Evolutionary conservation across 2,888 invertebrate species (phyloP).

Genomic region (Ichneumon xanthorius): DNA sequence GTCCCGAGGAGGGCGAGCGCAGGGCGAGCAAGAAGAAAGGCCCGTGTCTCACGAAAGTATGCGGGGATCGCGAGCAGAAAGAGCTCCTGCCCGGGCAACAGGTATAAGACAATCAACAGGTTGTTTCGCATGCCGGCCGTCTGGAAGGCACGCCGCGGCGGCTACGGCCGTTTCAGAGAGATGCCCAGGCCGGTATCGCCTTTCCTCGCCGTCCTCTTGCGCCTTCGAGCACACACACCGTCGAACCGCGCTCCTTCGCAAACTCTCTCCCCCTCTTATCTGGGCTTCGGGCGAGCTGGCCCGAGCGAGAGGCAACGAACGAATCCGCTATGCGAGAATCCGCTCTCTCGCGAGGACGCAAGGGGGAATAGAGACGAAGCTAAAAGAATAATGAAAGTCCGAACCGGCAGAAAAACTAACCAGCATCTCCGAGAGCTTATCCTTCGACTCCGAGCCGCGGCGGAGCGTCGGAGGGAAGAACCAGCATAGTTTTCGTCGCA

Average conservation of each 20-base stretch:
- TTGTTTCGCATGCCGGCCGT: conserved; percentile 81
- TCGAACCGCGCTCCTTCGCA: conserved; percentile 23
- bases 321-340: conserved; percentile 55
- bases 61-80: conserved; percentile 76
- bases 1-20: background rate
- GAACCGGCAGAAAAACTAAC: conserved; percentile 48
- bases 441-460: conserved; percentile 13
- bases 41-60: conserved; percentile 69
- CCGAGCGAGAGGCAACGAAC: conserved; percentile 52
- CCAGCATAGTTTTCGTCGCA: conserved; percentile 24
- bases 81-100: conserved; percentile 74
- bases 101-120: conserved; percentile 82
- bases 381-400: conserved; percentile 51
- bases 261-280: conserved; percentile 33
- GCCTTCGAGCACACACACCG: conserved; percentile 17
- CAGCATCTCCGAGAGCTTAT: conserved; percentile 37
- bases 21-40: conserved; percentile 49
- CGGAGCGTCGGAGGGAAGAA: conserved; percentile 12
- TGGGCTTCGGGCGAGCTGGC: conserved; percentile 15
- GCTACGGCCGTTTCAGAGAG: conserved; percentile 62
- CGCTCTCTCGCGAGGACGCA: conserved; percentile 13
- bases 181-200: conserved; percentile 60
- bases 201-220: conserved; percentile 34
- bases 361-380: conserved; percentile 41
- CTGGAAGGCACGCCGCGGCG: conserved; percentile 73